Base-by-base conservation (phyloP, 1,140 invertebrate genomes). In the Cyclina sinensis region DNA sequence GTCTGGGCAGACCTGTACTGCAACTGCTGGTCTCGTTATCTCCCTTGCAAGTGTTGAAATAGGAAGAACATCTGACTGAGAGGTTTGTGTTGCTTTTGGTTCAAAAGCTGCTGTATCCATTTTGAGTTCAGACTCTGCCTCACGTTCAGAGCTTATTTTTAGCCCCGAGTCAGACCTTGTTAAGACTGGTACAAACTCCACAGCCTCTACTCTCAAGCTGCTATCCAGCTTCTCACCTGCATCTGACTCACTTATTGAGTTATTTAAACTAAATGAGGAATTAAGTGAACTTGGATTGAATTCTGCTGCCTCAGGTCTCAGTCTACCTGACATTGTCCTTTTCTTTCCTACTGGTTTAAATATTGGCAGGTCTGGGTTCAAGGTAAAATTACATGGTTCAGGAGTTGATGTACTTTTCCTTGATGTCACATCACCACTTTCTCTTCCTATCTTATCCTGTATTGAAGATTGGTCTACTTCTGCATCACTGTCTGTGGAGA, bases 211-310 rank as follows among this genome's bases (percentile, higher is more conserved):
- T 35, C 74, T 73, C 51, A 86, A 62, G 14, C 46, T 65, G 7
- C 65, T 54, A 30, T 51, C 48, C 27, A 68, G 9, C 37, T 30
- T 54, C 24, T 85, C 43, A 35, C 16, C 21, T 5, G 48, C 14
- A 65, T 78, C 73, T 4, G 73, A 78, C 11, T 24, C 73, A 62
- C 30, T 35, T 39, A 46, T 27, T 18, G 78, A 80, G 16, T 27
- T 59, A 80, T 80, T 80, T 27, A 57, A 57, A 35, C 27, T 32
- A 30, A 57, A 35, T 32, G 80, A 83, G n/a, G 65, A 46, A 76
- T 85, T 85, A n/a, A 74, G 11, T 2, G 48, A 76, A n/a, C 73
- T 70, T 39, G 83, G 51, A 57, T 68, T 46, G 27, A 83, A 83
- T 37, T 83, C 80, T 21, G 21, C 27, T 30, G 81, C 81, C 27